phyloP scores from a whole-genome alignment of 2,888 invertebrate species.

The Hypercompe scribonia region DNA sequence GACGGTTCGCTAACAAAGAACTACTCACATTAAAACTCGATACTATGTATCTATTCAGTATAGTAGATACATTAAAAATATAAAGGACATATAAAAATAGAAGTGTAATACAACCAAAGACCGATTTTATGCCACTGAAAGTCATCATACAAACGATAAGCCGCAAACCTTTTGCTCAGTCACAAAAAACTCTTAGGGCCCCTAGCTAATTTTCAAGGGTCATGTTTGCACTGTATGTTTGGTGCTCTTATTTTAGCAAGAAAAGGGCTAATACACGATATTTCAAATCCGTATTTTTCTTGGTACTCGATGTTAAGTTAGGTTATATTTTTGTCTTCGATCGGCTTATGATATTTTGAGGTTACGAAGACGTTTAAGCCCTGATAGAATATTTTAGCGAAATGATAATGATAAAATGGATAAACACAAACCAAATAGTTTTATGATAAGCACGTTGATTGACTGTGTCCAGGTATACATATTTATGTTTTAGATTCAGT shows the following conservation, averaged over 20 bases:
- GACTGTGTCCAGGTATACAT: no score
- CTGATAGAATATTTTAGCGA: neutral
- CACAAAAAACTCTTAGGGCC: conserved; percentile 18
- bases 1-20: no score
- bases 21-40: no score
- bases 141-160: conserved; percentile 4
- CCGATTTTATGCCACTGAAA: neutral
- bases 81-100: neutral
- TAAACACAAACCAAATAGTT: no score
- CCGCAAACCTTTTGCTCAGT: conserved; percentile 6
- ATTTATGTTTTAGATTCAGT: no score
- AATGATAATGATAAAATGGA: no score
- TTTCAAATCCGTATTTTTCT: conserved; percentile 36
- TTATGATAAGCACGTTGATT: no score
- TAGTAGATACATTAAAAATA: no score
- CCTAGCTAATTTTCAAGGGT: conserved; percentile 39
- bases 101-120: no score
- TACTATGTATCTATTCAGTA: neutral
- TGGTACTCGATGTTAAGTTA: conserved; percentile 11
- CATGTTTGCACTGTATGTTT: conserved; percentile 31
- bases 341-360: neutral
- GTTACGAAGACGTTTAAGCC: neutral
- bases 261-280: conserved; percentile 29
- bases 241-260: conserved; percentile 35
- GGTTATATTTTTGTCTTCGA: neutral